A percentile compares a stretch with the other conserved stretches of the same genome.
phyloP scores from a whole-genome alignment of 1,140 invertebrate genomes.

The Leptoteleia sp. region DNA sequence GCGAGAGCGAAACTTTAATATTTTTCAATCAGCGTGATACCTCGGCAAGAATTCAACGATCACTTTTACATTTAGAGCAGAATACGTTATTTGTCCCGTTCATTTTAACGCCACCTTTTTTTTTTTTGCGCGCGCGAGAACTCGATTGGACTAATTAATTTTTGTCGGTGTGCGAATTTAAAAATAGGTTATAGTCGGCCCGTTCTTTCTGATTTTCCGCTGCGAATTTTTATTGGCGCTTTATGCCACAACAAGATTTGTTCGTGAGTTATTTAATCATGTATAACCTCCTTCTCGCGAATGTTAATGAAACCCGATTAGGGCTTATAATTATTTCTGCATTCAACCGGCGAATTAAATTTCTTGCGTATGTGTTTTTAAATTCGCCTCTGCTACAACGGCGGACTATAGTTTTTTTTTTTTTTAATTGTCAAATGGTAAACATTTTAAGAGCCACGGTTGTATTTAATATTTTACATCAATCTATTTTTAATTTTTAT shows the following conservation, averaged over 20 bases:
- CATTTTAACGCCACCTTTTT: slow-evolving; percentile 14
- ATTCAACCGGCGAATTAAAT: no score
- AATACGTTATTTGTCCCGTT: slow-evolving; percentile 29
- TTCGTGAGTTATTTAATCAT: not conserved
- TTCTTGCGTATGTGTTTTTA: no score
- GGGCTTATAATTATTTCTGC: no score
- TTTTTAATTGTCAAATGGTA: no score
- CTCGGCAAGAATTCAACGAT: slow-evolving; percentile 36
- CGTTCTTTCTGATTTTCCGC: no score
- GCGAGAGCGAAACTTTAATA: slow-evolving; percentile 20
- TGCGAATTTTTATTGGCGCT: not conserved
- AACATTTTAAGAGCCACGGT: no score
- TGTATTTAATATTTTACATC: no score
- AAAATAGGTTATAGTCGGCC: not conserved
- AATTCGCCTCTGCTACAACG: no score
- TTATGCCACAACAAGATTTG: not conserved
- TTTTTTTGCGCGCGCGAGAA: not conserved
- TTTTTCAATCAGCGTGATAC: slow-evolving; percentile 49
- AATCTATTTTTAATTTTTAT: no score
- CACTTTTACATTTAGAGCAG: slow-evolving; percentile 43
- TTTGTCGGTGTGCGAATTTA: slow-evolving; percentile 6
- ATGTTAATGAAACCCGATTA: not conserved
- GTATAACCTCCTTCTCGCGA: not conserved
- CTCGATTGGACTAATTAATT: slow-evolving; percentile 40
- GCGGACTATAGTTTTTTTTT: no score